A percentile compares a stretch with the other conserved stretches of the same genome.
These are phyloP conservation scores for Dendrolimus pini DNA, from an alignment of 2,888 invertebrate species.

Conservation along the genomic window DNA sequence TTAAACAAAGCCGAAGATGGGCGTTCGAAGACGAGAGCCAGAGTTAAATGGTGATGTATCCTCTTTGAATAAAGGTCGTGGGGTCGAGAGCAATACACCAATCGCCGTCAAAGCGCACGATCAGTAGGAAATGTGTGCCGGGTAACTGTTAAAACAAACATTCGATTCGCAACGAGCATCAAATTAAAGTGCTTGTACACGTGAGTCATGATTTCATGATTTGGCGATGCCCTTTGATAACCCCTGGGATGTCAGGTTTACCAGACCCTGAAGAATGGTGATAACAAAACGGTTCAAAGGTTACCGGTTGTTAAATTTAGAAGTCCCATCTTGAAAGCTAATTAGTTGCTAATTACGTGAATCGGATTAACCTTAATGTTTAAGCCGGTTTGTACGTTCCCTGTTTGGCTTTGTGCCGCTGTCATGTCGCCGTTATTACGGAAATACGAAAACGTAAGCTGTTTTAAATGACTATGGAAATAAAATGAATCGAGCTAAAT, in stretches of 20 bases:
- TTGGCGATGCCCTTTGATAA: constrained; percentile 16
- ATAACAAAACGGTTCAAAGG: constrained; percentile 1
- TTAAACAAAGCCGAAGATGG: constrained; percentile 13
- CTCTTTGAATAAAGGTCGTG: constrained; percentile 66
- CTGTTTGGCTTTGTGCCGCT: not conserved
- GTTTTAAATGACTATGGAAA: no score
- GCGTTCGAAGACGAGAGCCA: not conserved
- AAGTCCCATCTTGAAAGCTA: not conserved
- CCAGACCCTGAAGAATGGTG: constrained; percentile 5
- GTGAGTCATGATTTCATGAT: constrained; percentile 31
- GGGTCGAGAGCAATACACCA: constrained; percentile 58
- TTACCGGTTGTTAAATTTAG: not conserved
- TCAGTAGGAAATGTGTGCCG: constrained; percentile 55
- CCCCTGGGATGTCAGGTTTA: constrained; percentile 5
- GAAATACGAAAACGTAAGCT: no score
- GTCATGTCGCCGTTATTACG: no score
- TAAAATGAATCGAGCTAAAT: no score
- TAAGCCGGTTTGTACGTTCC: not conserved
- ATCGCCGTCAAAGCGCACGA: constrained; percentile 46
- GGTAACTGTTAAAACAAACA: constrained; percentile 65
- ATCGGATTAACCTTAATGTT: not conserved
- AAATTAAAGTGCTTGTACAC: constrained; percentile 46
- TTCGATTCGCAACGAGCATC: constrained; percentile 55
- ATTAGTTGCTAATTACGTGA: not conserved
- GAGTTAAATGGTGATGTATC: constrained; percentile 28